A percentile compares a stretch with the other conserved stretches of the same genome.
These are phyloP conservation scores for Actinia tenebrosa DNA, from an alignment of 64 coral and sea anemone species.

Conservation along the genomic window DNA sequence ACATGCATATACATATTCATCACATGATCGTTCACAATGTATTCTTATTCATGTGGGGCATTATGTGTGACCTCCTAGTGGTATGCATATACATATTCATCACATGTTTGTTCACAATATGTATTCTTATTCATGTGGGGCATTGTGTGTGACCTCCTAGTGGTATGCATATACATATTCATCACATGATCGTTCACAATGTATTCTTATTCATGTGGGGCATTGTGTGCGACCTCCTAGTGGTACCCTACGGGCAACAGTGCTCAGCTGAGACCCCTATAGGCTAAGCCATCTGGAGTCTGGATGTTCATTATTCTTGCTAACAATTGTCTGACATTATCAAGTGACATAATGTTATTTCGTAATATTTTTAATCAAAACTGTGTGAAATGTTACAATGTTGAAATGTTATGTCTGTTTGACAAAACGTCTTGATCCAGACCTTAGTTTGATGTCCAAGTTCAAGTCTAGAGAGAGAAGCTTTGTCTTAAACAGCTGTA, in stretches of 20 bases:
- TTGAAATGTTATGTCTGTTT: too few relatives aligned
- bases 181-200: background rate
- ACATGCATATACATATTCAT: too few relatives aligned
- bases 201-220: constrained; percentile 18
- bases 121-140: constrained; percentile 16
- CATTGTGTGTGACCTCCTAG: constrained; percentile 24
- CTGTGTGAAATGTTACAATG: too few relatives aligned
- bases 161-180: too few relatives aligned
- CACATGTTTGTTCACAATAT: background rate
- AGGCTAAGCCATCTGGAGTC: constrained; percentile 35
- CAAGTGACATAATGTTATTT: too few relatives aligned
- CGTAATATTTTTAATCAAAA: background rate
- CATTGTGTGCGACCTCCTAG: constrained; percentile 37
- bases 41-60: constrained; percentile 19
- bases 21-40: background rate
- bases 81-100: background rate
- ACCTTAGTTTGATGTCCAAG: too few relatives aligned
- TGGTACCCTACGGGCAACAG: constrained; percentile 33
- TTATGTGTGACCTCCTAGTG: constrained; percentile 36
- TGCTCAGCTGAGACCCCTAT: constrained; percentile 11
- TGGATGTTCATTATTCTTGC: background rate
- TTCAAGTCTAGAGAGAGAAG: too few relatives aligned
- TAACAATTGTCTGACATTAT: too few relatives aligned
- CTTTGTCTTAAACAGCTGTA: too few relatives aligned
- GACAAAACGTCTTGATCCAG: too few relatives aligned